phyloP scores from a whole-genome alignment of 1,140 invertebrate species.

The Sitobion miscanthi region DNA sequence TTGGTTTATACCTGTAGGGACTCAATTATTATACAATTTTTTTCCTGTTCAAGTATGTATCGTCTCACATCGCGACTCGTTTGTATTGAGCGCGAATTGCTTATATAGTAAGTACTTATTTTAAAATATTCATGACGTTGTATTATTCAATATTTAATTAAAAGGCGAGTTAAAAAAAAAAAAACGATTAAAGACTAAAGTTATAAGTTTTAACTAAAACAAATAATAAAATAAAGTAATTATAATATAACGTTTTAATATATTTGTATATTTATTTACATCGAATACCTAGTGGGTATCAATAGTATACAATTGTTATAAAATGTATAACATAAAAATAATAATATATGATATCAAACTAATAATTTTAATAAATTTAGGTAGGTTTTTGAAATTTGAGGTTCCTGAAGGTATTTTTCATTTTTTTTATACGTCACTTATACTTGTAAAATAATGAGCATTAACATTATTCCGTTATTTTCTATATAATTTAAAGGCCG shows the following conservation, averaged over 20 bases:
- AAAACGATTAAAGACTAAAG: background rate
- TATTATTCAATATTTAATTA: no score
- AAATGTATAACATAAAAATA: background rate
- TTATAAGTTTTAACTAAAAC: background rate
- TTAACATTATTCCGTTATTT: background rate
- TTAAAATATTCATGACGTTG: no score
- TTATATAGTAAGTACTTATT: no score
- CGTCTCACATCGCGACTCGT: no score
- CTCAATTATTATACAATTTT: no score
- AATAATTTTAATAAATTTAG: background rate
- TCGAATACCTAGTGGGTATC: background rate
- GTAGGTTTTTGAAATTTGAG: background rate
- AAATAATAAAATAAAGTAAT: no score
- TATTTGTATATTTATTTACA: background rate
- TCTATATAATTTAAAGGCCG: background rate
- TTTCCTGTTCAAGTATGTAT: no score
- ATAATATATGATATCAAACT: background rate
- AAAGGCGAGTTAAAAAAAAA: no score
- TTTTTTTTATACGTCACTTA: background rate
- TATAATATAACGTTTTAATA: no score
- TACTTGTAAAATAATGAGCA: background rate
- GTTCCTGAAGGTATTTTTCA: background rate
- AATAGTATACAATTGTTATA: background rate
- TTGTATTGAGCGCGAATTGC: no score
- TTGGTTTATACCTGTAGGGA: no score